Conservation (phyloP, 2,888 invertebrate genomes). For the Xestia c-nigrum region DNA sequence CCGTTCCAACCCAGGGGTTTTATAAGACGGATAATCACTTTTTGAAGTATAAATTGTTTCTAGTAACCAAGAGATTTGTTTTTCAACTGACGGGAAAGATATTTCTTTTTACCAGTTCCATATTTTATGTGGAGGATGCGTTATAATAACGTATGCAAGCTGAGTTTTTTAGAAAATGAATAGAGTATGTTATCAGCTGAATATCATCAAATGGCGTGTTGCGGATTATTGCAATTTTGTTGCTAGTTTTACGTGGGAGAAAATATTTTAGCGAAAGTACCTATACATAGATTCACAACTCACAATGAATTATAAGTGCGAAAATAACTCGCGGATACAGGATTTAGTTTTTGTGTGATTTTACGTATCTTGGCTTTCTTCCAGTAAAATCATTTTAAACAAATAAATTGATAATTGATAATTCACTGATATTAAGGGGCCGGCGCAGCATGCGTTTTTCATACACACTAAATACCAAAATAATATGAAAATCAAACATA, state of each 20-base stretch:
- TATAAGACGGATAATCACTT: not conserved
- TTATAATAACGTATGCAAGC: slow-evolving; percentile 32
- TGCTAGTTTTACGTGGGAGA: slow-evolving; percentile 14
- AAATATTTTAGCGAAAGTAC: slow-evolving; percentile 11
- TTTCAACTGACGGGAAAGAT: not conserved
- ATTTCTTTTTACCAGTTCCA: not conserved
- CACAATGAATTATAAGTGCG: not conserved
- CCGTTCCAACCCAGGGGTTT: not conserved
- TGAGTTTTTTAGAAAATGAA: slow-evolving; percentile 35
- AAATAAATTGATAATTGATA: no score
- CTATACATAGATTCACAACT: not conserved
- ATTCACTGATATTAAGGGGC: no score
- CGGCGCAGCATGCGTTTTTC: no score
- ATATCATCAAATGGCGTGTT: slow-evolving; percentile 38
- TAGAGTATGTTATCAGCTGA: slow-evolving; percentile 43
- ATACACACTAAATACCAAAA: no score
- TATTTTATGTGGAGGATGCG: slow-evolving; percentile 7
- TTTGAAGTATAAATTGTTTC: slow-evolving; percentile 2
- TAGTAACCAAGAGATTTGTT: not conserved
- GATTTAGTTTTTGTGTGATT: no score
- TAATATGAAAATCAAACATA: no score
- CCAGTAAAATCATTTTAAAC: no score
- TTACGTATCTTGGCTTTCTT: no score
- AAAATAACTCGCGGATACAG: no score
- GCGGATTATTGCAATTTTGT: slow-evolving; percentile 37